A percentile compares a stretch with the other conserved stretches of the same genome.
Evolutionary conservation across 2,113 vertebrate genomes (phyloP).

Genomic region (Chelonoidis abingdonii): DNA sequence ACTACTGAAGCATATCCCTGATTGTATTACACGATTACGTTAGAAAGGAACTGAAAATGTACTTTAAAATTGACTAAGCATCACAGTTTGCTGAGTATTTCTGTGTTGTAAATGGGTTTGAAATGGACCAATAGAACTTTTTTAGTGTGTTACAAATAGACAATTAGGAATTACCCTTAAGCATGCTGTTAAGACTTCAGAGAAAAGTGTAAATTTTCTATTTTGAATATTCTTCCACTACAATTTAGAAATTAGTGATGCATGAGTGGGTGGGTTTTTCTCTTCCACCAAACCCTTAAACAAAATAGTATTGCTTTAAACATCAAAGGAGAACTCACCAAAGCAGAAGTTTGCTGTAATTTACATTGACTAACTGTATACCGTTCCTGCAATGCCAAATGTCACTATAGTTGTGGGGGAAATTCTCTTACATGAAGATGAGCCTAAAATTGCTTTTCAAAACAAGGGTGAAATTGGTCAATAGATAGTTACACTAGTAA

Average conservation of each 20-base stretch:
- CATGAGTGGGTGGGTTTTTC: not conserved
- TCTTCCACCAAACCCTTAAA: not conserved
- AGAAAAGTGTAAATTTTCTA: not conserved
- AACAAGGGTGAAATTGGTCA: not conserved
- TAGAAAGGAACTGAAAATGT: constrained; percentile 32
- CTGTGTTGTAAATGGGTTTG: not conserved
- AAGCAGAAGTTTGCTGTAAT: not conserved
- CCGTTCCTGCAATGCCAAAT: not conserved
- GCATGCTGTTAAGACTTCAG: accelerated
- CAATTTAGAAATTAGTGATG: not conserved
- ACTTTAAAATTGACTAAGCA: constrained; percentile 7
- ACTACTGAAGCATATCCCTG: not conserved
- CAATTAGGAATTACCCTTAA: not conserved
- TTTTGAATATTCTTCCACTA: not conserved
- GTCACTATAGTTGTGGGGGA: not conserved
- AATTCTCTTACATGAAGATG: not conserved
- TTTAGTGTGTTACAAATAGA: not conserved
- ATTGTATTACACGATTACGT: not conserved
- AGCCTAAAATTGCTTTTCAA: not conserved
- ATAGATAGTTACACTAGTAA: not conserved
- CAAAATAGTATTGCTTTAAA: not conserved
- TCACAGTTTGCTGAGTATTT: constrained; percentile 7
- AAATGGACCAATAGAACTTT: not conserved
- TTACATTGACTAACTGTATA: not conserved
- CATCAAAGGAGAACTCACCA: not conserved